Percentiles rank a stretch among this genome's conserved stretches.
Conservation (phyloP, 1,140 invertebrate genomes). For the Drosophila fuyamai region DNA sequence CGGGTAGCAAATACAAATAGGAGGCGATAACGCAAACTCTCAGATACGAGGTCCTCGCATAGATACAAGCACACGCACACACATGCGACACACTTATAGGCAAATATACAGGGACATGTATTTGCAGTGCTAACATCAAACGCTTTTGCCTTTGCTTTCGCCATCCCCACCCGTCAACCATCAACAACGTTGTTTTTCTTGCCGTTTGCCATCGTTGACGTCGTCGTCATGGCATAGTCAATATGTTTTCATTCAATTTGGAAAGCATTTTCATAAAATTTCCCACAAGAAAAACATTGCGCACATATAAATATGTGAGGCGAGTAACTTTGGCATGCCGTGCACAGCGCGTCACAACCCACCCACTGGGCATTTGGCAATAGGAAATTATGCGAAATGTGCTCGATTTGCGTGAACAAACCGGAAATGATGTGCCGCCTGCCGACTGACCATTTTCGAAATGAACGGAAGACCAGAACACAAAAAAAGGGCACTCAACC, state of each 20-base stretch:
- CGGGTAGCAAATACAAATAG: slow-evolving; percentile 69
- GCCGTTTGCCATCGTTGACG: slow-evolving; percentile 62
- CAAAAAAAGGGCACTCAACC: slow-evolving; percentile 22
- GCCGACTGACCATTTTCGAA: slow-evolving; percentile 73
- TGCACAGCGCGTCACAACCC: slow-evolving; percentile 31
- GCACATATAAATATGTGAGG: slow-evolving; percentile 60
- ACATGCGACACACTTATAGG: slow-evolving; percentile 34
- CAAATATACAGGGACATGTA: slow-evolving; percentile 73
- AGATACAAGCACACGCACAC: slow-evolving; percentile 18
- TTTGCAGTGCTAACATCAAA: slow-evolving; percentile 77
- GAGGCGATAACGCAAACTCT: slow-evolving; percentile 48
- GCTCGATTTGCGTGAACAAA: slow-evolving; percentile 83
- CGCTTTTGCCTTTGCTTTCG: slow-evolving; percentile 41
- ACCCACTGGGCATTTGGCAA: slow-evolving; percentile 55
- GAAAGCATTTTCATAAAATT: slow-evolving; percentile 83
- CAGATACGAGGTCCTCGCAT: slow-evolving; percentile 20
- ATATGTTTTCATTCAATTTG: slow-evolving; percentile 84
- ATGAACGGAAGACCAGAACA: slow-evolving; percentile 36
- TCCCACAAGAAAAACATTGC: slow-evolving; percentile 80
- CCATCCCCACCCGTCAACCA: slow-evolving; percentile 30
- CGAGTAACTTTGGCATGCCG: too few relatives aligned
- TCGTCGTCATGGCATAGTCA: slow-evolving; percentile 72
- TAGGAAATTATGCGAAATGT: slow-evolving; percentile 84
- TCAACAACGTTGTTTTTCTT: slow-evolving; percentile 72
- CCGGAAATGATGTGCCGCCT: slow-evolving; percentile 80